Conservation (phyloP, 2,113 vertebrate species). For the Nibea coibor region DNA sequence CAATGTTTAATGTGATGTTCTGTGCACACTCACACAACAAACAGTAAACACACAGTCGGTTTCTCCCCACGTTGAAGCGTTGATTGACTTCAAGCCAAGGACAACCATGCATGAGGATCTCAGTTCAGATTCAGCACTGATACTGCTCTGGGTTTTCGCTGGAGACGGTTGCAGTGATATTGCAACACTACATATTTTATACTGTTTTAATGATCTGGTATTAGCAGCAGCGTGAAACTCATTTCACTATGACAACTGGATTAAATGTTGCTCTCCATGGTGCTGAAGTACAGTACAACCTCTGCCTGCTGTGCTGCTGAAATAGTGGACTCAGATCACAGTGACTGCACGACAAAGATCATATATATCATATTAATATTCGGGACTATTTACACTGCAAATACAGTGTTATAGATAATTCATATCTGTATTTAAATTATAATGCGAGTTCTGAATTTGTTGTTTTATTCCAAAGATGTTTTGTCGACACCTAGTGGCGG, state of each 20-base stretch:
- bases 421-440: not conserved
- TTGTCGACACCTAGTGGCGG: constrained; percentile 14
- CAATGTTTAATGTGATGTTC: not conserved
- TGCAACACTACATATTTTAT: not conserved
- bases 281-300: constrained; percentile 24
- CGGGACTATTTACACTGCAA: not conserved
- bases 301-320: constrained; percentile 17
- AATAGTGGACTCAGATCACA: not conserved
- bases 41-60: not conserved
- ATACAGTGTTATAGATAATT: not conserved
- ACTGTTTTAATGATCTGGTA: not conserved
- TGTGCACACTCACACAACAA: not conserved
- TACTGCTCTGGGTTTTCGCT: not conserved
- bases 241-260: not conserved
- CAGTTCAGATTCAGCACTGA: not conserved
- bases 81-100: not conserved
- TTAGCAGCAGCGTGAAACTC: not conserved
- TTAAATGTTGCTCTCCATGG: constrained; percentile 28
- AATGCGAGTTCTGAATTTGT: not conserved
- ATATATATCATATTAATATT: not conserved
- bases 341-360: not conserved
- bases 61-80: not conserved
- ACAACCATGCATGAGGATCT: not conserved
- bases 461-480: not conserved
- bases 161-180: not conserved